Conservation (phyloP, 2,113 vertebrate genomes). For the Atlantisia rogersi region DNA sequence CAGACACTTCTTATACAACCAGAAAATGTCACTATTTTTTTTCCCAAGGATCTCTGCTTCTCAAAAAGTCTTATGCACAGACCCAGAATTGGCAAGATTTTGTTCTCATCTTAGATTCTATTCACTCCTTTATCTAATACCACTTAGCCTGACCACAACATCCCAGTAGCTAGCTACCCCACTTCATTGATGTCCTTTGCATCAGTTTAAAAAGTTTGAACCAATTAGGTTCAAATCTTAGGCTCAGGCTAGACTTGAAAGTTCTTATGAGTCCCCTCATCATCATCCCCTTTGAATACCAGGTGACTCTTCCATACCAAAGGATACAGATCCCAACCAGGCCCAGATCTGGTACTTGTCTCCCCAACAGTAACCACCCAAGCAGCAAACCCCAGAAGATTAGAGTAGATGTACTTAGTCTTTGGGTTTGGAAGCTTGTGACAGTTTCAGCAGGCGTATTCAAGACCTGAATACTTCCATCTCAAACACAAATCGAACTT, state of each 20-base stretch:
- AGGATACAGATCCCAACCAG: background rate
- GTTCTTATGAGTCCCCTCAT: background rate
- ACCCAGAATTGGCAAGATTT: background rate
- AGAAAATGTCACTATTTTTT: background rate
- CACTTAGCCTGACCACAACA: background rate
- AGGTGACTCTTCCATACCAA: background rate
- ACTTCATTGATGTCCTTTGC: background rate
- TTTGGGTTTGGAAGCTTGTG: background rate
- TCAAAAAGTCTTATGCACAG: background rate
- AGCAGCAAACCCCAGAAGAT: background rate
- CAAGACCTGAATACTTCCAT: background rate
- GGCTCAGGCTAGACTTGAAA: background rate
- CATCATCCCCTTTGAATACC: background rate
- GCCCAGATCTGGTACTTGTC: background rate
- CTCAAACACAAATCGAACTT: background rate
- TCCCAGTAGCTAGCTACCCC: background rate
- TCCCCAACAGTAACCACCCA: rapidly evolving
- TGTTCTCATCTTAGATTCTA: background rate
- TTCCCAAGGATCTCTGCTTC: background rate
- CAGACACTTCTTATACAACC: background rate
- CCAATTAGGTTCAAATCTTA: background rate
- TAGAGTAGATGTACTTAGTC: background rate
- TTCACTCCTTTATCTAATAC: background rate
- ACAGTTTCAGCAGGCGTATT: background rate
- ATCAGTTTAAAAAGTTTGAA: background rate